Base-by-base conservation (phyloP, 2,888 invertebrate species). In the Epiblema foenella region DNA sequence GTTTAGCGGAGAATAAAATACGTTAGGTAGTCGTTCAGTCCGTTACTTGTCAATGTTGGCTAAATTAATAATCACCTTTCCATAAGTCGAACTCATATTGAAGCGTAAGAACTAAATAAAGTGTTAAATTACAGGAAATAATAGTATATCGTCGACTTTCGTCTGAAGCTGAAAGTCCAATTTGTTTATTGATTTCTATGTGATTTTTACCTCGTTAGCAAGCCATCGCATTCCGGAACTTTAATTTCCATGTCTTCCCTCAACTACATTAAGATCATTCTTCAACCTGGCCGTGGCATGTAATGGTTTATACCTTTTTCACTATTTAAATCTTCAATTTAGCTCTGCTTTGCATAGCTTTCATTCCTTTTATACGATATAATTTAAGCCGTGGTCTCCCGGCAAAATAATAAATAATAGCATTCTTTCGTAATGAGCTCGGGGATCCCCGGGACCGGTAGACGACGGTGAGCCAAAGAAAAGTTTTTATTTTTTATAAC, bases 1-100 rank as follows among this genome's bases (percentile, higher is more conserved):
- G 87, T 86, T 85, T 85, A 78, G 80, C 82, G 73, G 77, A 85
- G 79, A 86, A 80, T 75, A 81, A 81, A 88, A 86, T 83, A 85
- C 82, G 82, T 84, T 83, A 80, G 80, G 81, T 81, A 78, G 79
- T 76, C 79, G 78, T 79, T 77, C 80, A 80, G 83, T 80, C 81
- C 75, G 82, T 75, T 72, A 76, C 77, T 80, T 80, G 67, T 67
- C 73, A 72, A 77, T 72, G 57, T 79, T 81, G 76, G 74, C 75
- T 76, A 71, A 67, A 75, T 76, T 59, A 76, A 68, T 59, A 76
- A 68, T 69, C 76, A 74, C 71, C 59, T 49, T 63, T 54, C 10
- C 11, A 54, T 46, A 46, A 5, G 17, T 52, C 18, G 12, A 42
- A 52, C 59, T 17, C 10, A 29, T 42, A 60, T 51, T 42, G n/a